Conservation (phyloP, 2,113 vertebrate genomes). For the Cyphomyrus discorhynchus region DNA sequence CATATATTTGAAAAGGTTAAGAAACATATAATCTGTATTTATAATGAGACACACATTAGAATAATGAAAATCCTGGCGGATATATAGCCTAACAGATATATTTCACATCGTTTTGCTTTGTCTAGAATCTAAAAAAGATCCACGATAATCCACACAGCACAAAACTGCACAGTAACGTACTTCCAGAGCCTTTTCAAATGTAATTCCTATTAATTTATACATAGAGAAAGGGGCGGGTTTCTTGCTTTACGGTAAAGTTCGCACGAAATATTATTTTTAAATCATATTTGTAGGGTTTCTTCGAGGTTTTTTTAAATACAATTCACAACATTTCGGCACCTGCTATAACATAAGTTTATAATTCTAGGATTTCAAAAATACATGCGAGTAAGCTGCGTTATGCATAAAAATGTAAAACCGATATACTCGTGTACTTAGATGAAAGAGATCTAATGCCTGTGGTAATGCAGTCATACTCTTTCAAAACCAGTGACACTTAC, state of each 20-base stretch:
- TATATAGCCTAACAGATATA: background rate
- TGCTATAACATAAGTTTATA: background rate
- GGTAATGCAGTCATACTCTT: background rate
- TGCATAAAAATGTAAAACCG: background rate
- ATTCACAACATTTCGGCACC: background rate
- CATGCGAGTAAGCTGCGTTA: background rate
- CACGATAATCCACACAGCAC: background rate
- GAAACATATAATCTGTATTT: background rate
- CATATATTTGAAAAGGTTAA: background rate
- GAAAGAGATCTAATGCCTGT: background rate
- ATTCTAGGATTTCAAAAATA: background rate
- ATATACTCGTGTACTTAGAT: background rate
- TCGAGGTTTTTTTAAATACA: background rate
- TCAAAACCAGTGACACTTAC: slow-evolving; percentile 53
- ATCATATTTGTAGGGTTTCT: slow-evolving; percentile 11
- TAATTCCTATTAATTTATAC: background rate
- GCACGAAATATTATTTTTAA: slow-evolving; percentile 23
- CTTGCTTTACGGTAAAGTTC: background rate
- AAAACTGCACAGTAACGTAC: background rate
- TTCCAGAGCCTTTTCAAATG: background rate
- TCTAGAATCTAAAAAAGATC: background rate
- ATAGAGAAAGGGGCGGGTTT: background rate
- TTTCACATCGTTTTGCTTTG: background rate
- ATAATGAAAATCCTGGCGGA: background rate
- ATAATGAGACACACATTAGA: background rate